These are phyloP conservation scores for Pangasius djambal DNA, from an alignment of 2,797 vertebrate species.

Conservation along the genomic window DNA sequence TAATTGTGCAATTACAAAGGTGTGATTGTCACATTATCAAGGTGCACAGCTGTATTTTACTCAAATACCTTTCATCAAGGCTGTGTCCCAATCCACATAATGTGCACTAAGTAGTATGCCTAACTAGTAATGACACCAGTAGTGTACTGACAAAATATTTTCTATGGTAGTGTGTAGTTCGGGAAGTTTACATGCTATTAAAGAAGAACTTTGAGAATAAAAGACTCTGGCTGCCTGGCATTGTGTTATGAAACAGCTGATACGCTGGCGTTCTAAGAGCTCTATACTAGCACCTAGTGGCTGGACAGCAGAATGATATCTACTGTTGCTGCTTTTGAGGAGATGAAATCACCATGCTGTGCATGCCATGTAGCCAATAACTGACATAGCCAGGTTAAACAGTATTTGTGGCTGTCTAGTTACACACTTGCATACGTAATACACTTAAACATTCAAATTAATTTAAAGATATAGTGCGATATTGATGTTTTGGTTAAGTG, in stretches of 20 bases:
- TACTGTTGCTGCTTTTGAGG: not conserved
- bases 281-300: not conserved
- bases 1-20: not conserved
- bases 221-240: not conserved
- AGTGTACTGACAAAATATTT: not conserved
- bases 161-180: not conserved
- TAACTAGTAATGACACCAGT: not conserved
- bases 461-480: not conserved
- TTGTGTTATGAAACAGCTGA: not conserved
- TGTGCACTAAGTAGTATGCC: not conserved
- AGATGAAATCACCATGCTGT: not conserved
- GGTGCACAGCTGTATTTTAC: not conserved
- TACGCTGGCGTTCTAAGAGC: not conserved
- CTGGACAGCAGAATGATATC: not conserved
- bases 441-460: not conserved
- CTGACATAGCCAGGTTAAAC: not conserved
- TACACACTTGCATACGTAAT: not conserved
- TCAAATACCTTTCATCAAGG: not conserved
- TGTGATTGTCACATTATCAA: not conserved
- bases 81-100: not conserved
- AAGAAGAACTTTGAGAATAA: not conserved
- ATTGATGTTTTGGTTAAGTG: not conserved
- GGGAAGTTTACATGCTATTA: not conserved
- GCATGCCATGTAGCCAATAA: not conserved
- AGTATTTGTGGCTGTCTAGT: not conserved